These are phyloP conservation scores for Drosophila peninsularis DNA, from an alignment of 2,888 invertebrate species.

Conservation along the genomic window DNA sequence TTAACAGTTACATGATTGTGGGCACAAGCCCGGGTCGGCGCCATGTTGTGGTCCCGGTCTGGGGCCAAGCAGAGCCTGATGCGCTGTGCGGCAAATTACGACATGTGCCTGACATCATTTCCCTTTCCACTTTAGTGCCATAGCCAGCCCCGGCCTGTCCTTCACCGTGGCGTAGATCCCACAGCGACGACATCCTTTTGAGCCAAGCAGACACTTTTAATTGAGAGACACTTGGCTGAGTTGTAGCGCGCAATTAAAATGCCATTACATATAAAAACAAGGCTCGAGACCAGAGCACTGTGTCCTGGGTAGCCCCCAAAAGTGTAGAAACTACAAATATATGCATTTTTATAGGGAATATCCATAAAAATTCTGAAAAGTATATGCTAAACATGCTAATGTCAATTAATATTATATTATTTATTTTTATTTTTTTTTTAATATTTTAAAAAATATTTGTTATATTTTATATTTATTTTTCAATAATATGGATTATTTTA, in stretches of 20 bases:
- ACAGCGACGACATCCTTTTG: constrained; percentile 57
- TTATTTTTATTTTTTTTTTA: no score
- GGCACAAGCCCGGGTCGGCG: constrained; percentile 2
- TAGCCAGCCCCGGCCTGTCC: background rate
- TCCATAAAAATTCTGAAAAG: no score
- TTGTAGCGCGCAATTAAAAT: constrained; percentile 74
- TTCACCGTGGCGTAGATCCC: constrained; percentile 27
- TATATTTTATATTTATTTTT: no score
- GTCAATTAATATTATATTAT: no score
- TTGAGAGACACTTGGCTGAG: constrained; percentile 76
- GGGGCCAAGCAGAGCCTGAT: constrained; percentile 16
- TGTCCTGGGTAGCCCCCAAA: constrained; percentile 21
- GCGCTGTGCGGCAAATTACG: constrained; percentile 62
- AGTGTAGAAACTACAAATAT: background rate
- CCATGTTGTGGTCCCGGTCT: constrained; percentile 32
- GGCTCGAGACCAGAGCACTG: constrained; percentile 17
- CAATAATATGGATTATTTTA: no score
- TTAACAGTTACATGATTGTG: constrained; percentile 67
- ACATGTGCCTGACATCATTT: constrained; percentile 70
- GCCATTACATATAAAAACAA: constrained; percentile 74
- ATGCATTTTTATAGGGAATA: no score
- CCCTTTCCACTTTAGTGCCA: constrained; percentile 21
- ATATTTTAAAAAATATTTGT: no score
- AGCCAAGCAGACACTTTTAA: constrained; percentile 76
- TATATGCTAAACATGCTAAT: no score